phyloP scores from a whole-genome alignment of 2,888 invertebrate species.

The Xestia rhomboidea region DNA sequence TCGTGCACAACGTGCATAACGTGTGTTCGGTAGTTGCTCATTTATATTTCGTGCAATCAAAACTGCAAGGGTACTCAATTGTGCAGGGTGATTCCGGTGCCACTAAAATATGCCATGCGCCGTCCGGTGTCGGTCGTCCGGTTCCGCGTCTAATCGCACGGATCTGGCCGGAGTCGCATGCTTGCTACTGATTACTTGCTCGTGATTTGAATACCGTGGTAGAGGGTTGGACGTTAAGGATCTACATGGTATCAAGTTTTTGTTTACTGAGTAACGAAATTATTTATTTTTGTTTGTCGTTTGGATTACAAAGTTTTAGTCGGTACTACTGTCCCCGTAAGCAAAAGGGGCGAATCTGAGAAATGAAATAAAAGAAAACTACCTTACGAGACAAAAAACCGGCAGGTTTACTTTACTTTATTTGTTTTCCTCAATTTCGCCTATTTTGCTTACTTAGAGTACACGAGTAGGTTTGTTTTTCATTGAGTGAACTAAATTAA shows the following conservation, averaged over 20 bases:
- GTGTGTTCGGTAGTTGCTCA: conserved; percentile 21
- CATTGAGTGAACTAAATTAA: neutral
- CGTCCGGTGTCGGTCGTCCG: conserved; percentile 44
- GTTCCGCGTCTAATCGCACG: conserved; percentile 51
- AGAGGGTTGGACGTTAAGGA: neutral
- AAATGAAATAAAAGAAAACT: conserved; percentile 1
- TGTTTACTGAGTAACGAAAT: neutral
- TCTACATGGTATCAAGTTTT: neutral
- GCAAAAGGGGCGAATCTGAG: neutral
- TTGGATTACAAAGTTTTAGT: neutral
- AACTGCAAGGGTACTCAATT: conserved; percentile 61
- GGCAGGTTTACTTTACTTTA: neutral
- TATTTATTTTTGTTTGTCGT: neutral
- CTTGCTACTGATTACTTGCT: conserved; percentile 55
- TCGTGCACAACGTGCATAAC: conserved; percentile 31
- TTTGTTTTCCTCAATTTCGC: conserved; percentile 10
- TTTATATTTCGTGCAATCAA: conserved; percentile 53
- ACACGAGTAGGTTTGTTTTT: neutral
- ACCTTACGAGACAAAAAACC: conserved; percentile 1
- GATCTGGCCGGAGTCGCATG: conserved; percentile 55
- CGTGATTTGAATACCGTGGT: conserved; percentile 41
- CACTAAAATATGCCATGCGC: conserved; percentile 52
- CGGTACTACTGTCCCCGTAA: neutral
- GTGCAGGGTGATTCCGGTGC: conserved; percentile 57
- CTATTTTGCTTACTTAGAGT: neutral